Conservation (phyloP, 2,113 vertebrate species). For the Romanogobio albipinnatus region DNA sequence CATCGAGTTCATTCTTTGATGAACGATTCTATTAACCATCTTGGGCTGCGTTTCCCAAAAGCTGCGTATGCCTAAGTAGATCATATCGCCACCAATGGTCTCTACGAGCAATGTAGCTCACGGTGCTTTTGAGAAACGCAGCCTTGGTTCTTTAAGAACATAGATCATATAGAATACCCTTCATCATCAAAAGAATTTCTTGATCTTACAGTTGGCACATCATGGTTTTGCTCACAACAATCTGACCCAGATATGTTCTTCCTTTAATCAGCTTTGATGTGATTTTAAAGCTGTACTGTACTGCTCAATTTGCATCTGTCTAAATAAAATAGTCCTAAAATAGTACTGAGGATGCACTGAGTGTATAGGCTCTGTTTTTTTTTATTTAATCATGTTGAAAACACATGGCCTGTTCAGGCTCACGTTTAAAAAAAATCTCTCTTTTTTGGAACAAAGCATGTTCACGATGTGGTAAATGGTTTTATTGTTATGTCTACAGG, state of each 20-base stretch:
- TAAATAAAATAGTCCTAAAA: slow-evolving; percentile 11
- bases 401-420: neutral
- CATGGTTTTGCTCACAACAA: slow-evolving; percentile 40
- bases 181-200: slow-evolving; percentile 2
- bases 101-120: too few species aligned
- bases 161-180: neutral
- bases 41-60: too few species aligned
- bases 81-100: too few species aligned
- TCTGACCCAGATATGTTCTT: slow-evolving; percentile 61
- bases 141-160: neutral
- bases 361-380: slow-evolving; percentile 30
- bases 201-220: slow-evolving; percentile 4
- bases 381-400: slow-evolving; percentile 13
- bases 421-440: neutral
- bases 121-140: too few species aligned
- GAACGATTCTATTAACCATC: neutral
- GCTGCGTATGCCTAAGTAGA: too few species aligned
- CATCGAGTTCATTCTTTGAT: neutral
- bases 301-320: neutral
- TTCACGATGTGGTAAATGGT: slow-evolving; percentile 2
- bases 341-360: neutral
- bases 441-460: neutral
- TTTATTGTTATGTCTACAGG: slow-evolving; percentile 72
- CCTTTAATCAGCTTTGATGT: slow-evolving; percentile 54
- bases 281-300: slow-evolving; percentile 38